phyloP scores from a whole-genome alignment of 2,113 vertebrate genomes.

The Phrynosoma blainvillii region DNA sequence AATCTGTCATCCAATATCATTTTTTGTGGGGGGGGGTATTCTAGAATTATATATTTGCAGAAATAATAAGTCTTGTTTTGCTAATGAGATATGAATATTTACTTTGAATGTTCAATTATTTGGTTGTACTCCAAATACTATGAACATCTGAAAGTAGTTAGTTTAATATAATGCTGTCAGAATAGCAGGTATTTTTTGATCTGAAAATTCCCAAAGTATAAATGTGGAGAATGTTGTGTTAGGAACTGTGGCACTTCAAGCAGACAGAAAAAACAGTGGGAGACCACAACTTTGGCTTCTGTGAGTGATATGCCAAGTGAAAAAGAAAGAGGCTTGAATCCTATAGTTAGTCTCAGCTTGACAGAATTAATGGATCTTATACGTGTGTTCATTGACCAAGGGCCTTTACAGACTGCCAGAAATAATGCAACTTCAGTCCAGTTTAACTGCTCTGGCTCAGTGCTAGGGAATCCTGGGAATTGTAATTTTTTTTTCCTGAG shows the following conservation, averaged over 20 bases:
- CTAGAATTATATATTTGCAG: background rate
- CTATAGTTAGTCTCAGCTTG: background rate
- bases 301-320: background rate
- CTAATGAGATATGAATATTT: background rate
- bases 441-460: no score
- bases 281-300: background rate
- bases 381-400: no score
- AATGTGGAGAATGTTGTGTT: background rate
- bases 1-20: background rate
- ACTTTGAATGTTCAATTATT: background rate
- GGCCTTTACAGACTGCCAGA: no score
- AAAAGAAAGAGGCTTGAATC: no score
- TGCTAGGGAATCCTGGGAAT: no score
- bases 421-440: no score
- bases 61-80: constrained; percentile 2
- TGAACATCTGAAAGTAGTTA: background rate
- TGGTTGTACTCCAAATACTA: background rate
- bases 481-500: no score
- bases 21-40: background rate
- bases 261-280: background rate
- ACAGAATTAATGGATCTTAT: no score
- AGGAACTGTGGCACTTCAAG: background rate
- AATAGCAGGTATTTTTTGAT: background rate
- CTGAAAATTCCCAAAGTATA: background rate
- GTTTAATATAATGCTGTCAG: background rate